Conservation (phyloP, 2,113 vertebrate genomes). For the Orycteropus afer region DNA sequence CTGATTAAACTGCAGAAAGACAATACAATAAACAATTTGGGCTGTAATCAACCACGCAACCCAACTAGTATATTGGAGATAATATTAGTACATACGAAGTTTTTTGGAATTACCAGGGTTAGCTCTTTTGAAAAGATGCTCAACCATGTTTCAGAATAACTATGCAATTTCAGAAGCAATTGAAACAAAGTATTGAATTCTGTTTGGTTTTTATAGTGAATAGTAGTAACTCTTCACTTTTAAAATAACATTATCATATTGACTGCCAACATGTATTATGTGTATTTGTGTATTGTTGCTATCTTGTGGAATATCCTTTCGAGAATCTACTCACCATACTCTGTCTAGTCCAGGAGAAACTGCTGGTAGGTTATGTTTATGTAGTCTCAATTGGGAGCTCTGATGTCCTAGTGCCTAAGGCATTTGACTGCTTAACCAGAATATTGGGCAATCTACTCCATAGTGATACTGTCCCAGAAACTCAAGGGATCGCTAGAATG, state of each 20-base stretch:
- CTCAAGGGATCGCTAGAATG: no score
- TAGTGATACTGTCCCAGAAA: no score
- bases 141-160: neutral
- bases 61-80: neutral
- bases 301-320: neutral
- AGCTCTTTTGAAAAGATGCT: conserved; percentile 7
- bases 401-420: no score
- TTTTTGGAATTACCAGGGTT: neutral
- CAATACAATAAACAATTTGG: neutral
- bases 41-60: neutral
- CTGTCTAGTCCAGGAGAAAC: neutral
- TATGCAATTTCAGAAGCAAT: neutral
- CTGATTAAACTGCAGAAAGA: neutral
- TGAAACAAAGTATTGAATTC: neutral
- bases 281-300: neutral
- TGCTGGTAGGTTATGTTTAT: neutral
- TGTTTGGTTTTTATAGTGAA: neutral
- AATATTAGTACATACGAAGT: neutral
- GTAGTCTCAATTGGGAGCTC: no score
- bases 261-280: neutral
- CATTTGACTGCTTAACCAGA: no score
- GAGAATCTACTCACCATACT: neutral
- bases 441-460: no score
- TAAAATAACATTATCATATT: neutral
- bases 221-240: neutral